phyloP scores from a whole-genome alignment of 2,888 invertebrate genomes.

The Melanargia galathea region DNA sequence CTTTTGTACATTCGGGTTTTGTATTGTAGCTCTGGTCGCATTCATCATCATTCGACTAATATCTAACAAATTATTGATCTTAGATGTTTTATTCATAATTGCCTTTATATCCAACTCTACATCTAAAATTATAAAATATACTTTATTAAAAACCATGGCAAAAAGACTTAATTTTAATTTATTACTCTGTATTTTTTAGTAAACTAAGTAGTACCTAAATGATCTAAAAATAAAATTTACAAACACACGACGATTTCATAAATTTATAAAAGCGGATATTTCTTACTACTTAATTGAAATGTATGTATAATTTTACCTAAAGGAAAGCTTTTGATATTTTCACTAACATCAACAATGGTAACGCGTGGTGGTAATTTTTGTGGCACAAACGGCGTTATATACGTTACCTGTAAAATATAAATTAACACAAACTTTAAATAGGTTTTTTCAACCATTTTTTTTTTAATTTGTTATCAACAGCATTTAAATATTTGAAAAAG shows the following conservation, averaged over 20 bases:
- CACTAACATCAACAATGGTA: constrained; percentile 29
- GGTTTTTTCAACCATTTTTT: too few relatives aligned
- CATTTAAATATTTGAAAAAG: too few relatives aligned
- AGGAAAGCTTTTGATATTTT: constrained; percentile 11
- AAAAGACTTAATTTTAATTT: too few relatives aligned
- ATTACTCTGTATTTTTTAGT: too few relatives aligned
- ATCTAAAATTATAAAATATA: constrained; percentile 1
- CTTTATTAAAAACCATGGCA: too few relatives aligned
- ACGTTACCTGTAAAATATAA: constrained; percentile 30
- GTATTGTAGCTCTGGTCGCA: constrained; percentile 3
- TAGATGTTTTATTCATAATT: constrained; percentile 12
- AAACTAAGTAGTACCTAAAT: too few relatives aligned
- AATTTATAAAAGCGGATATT: too few relatives aligned
- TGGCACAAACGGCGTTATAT: constrained; percentile 24
- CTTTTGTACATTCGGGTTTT: constrained; percentile 27
- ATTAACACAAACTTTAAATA: neutral
- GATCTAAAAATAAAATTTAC: too few relatives aligned
- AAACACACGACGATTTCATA: too few relatives aligned
- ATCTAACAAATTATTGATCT: neutral
- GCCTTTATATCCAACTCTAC: neutral
- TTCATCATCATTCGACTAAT: neutral
- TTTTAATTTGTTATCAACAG: too few relatives aligned
- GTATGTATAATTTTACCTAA: constrained; percentile 1
- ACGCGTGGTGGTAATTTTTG: constrained; percentile 22
- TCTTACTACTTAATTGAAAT: too few relatives aligned